phyloP scores from a whole-genome alignment of 2,113 vertebrate species.

The Daboia siamensis region DNA sequence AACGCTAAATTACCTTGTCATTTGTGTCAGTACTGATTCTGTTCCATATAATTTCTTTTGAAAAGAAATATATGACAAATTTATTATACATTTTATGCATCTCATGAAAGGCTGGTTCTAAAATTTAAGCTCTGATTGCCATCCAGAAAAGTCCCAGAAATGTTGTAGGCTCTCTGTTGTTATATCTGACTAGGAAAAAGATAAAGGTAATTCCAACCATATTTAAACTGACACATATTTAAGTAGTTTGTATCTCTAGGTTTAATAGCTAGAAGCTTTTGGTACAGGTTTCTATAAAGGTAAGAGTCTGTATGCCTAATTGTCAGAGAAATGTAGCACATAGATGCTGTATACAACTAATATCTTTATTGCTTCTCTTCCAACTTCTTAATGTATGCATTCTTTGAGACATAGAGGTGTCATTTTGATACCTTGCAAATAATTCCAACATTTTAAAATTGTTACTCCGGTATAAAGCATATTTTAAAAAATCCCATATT shows the following conservation, averaged over 20 bases:
- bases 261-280: neutral
- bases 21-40: neutral
- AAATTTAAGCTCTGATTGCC: neutral
- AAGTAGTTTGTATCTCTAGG: neutral
- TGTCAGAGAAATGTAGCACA: neutral
- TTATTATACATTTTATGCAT: neutral
- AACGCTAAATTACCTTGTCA: neutral
- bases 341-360: neutral
- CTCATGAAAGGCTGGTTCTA: neutral
- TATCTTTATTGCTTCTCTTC: neutral
- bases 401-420: neutral
- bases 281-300: neutral
- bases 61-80: neutral
- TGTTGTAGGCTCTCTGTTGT: neutral
- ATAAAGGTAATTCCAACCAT: neutral
- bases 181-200: neutral
- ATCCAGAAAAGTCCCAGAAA: neutral
- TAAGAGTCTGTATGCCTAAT: neutral
- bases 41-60: neutral
- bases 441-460: neutral
- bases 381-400: neutral
- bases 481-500: neutral
- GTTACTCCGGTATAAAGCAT: neutral
- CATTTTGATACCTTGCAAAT: neutral
- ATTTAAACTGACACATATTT: neutral